Evolutionary conservation across 2,113 vertebrate genomes (phyloP), one percentile per base, ranked within the genome.

Genomic region (Rana temporaria): DNA sequence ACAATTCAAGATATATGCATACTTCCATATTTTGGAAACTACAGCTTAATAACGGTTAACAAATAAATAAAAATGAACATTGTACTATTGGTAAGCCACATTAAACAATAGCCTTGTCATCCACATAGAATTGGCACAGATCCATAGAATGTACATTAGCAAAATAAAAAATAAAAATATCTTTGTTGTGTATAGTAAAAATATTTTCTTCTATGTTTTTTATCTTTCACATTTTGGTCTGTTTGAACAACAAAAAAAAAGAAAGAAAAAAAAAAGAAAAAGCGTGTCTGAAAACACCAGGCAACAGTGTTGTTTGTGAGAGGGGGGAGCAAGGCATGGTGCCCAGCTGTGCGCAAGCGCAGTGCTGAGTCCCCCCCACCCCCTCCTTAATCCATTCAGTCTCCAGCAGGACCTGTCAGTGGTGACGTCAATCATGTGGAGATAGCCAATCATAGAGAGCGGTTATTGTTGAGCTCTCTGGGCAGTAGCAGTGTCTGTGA

Each of bases 391-490:
- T 91, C 90, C 91, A 95, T 94, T 94, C 86, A 82, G 86, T 90
- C 92, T 90, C 90, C 91, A 84, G 91, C 93, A 87, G 91, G 94
- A 93, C 90, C 92, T 95, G 95, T 96, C 95, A 95, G 91, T 86
- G 86, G 93, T 95, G 96, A 97, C 95, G 96, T 96, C 92, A 93
- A 93, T 88, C 89, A 94, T 89, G n/a, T 63, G 66, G 88, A 87
- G 83, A 85, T 88, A 92, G 95, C 96, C 96, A 97, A 97, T 97
- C 92, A 94, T 92, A 91, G 79, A 72, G 87, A 89, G 78, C 85
- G 90, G 89, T 92, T 90, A 96, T 97, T 97, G 96, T 98, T 96
- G 90, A 89, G 94, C 95, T 93, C 94, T 86, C 91, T 90, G 93
- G 93, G 93, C 92, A 92, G 90, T 88, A 92, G 91, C 92, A 90